These are phyloP conservation scores for Drosophila ohnishii DNA, from an alignment of 1,140 invertebrate genomes.

Conservation along the genomic window DNA sequence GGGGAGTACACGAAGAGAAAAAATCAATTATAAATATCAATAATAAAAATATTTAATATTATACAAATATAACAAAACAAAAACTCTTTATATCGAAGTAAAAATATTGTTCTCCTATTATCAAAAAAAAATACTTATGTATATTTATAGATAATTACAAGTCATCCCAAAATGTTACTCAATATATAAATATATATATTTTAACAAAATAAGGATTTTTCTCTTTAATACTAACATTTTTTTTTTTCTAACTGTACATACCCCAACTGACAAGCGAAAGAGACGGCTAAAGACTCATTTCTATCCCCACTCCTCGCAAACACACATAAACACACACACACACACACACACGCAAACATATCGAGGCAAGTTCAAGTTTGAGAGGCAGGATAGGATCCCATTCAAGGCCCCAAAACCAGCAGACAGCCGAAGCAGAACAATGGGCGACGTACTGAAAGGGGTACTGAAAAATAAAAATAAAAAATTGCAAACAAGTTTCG, in stretches of 20 bases:
- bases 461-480: conserved; percentile 22
- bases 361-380: conserved; percentile 70
- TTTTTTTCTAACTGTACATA: conserved; percentile 5
- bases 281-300: conserved; percentile 35
- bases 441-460: conserved; percentile 28
- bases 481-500: conserved; percentile 75
- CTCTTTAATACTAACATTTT: not conserved
- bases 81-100: not conserved
- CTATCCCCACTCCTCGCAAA: conserved; percentile 38
- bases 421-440: conserved; percentile 38
- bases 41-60: too few species aligned
- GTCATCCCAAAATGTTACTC: not conserved
- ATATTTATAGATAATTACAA: not conserved
- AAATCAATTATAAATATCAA: not conserved
- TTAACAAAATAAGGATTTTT: too few species aligned
- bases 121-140: not conserved
- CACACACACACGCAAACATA: conserved; percentile 26
- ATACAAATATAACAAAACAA: not conserved
- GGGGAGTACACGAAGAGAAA: conserved; percentile 4
- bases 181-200: too few species aligned
- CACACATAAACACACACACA: conserved; percentile 22
- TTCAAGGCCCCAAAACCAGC: conserved; percentile 75
- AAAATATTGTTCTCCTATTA: not conserved
- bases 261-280: conserved; percentile 44
- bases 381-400: conserved; percentile 78